Conservation (phyloP, 2,888 invertebrate genomes). For the Machimus atricapillus region DNA sequence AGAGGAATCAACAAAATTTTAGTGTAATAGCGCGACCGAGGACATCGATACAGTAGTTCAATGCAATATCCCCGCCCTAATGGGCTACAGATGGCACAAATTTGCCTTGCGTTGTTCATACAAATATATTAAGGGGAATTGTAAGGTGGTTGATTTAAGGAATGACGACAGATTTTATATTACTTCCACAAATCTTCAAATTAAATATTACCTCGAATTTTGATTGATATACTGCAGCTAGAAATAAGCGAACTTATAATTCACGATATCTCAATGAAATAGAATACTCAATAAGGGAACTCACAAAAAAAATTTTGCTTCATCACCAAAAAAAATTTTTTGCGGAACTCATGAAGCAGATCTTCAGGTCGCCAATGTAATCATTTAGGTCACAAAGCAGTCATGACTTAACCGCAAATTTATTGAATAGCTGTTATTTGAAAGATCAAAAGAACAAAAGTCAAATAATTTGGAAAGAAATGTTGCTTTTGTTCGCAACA, state of each 20-base stretch:
- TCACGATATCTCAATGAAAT: background rate
- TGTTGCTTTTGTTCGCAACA: constrained; percentile 8
- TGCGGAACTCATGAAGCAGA: background rate
- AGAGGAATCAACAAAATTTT: constrained; percentile 46
- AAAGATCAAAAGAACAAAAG: constrained; percentile 20
- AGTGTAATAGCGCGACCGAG: constrained; percentile 41
- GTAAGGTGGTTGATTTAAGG: background rate
- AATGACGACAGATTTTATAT: background rate
- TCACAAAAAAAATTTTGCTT: background rate
- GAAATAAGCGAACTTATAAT: background rate
- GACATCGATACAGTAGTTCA: constrained; percentile 33
- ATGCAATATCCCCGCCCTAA: constrained; percentile 30
- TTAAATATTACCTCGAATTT: background rate
- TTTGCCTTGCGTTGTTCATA: constrained; percentile 32
- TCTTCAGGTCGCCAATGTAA: background rate
- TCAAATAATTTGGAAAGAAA: constrained; percentile 3
- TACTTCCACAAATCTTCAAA: background rate
- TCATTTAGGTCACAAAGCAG: background rate
- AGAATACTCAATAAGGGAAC: too few species aligned
- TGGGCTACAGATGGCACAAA: constrained; percentile 40
- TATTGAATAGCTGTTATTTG: background rate
- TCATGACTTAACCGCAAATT: background rate
- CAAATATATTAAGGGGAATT: background rate
- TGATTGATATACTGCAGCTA: background rate
- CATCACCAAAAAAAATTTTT: background rate